A percentile compares a stretch with the other conserved stretches of the same genome.
Conservation (phyloP, 2,113 vertebrate genomes). For the Balaenoptera acutorostrata region DNA sequence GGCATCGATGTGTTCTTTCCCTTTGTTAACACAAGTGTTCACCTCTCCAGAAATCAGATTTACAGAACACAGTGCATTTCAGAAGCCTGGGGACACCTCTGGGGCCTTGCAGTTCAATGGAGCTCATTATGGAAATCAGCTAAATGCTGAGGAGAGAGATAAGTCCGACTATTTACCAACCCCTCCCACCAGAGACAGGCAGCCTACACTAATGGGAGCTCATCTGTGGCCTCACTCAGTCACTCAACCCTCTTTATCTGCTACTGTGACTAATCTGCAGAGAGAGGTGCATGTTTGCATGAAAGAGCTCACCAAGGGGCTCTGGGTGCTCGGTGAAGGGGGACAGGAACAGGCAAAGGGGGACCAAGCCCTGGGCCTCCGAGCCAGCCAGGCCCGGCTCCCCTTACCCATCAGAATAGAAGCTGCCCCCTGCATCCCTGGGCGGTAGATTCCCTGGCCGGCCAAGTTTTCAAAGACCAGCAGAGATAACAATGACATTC, state of each 20-base stretch:
- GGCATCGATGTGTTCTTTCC: slow-evolving; percentile 26
- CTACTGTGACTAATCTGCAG: slow-evolving; percentile 63
- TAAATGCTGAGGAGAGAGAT: slow-evolving; percentile 81
- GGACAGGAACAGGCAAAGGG: no score
- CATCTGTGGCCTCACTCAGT: slow-evolving; percentile 68
- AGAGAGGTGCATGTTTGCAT: not conserved
- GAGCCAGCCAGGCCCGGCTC: not conserved
- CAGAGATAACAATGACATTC: not conserved
- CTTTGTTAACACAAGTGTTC: slow-evolving; percentile 72
- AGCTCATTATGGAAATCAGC: slow-evolving; percentile 85
- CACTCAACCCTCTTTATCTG: slow-evolving; percentile 76
- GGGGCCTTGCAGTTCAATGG: slow-evolving; percentile 79
- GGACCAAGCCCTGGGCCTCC: not conserved
- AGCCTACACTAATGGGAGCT: slow-evolving; percentile 74
- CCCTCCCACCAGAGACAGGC: slow-evolving; percentile 68
- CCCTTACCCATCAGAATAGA: not conserved
- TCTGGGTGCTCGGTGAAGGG: not conserved
- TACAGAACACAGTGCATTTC: slow-evolving; percentile 69
- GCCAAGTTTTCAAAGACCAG: not conserved
- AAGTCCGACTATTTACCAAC: slow-evolving; percentile 79
- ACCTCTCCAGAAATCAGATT: slow-evolving; percentile 79
- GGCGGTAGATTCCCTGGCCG: not conserved
- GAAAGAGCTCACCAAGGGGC: not conserved
- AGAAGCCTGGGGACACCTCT: slow-evolving; percentile 77
- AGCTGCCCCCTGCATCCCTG: not conserved